Percentiles rank a stretch among this genome's conserved stretches.
phyloP scores from a whole-genome alignment of 2,113 vertebrate species.

The Antechinus stuartii region DNA sequence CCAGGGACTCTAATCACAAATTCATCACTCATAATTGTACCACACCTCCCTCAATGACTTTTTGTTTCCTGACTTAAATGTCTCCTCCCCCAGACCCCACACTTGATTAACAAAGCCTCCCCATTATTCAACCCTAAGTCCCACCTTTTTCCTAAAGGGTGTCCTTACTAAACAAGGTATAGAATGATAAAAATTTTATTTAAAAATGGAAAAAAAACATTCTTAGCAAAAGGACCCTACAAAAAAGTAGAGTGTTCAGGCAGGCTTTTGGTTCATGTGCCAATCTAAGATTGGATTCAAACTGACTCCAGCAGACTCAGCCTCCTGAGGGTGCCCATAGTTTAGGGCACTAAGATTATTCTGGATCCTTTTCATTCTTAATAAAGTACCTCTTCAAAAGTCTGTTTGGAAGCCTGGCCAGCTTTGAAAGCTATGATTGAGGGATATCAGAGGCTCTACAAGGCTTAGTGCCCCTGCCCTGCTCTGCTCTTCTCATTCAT shows the following conservation, averaged over 20 bases:
- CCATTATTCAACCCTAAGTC: rapidly evolving
- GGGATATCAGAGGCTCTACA: background rate
- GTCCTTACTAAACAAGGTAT: background rate
- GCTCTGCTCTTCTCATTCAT: background rate
- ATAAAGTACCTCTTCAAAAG: background rate
- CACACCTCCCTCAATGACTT: background rate
- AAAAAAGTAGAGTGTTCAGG: rapidly evolving
- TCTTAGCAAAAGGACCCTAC: background rate
- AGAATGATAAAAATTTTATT: background rate
- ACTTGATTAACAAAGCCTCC: background rate
- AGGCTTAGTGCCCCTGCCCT: background rate
- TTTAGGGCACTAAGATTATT: background rate
- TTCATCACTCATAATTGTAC: background rate
- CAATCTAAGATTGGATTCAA: background rate
- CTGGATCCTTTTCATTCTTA: background rate
- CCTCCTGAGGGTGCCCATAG: background rate
- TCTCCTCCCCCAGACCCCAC: background rate
- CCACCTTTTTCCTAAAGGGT: background rate
- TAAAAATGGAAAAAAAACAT: background rate
- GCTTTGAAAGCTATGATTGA: background rate
- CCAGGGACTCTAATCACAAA: background rate
- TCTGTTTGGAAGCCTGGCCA: background rate
- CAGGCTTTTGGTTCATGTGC: background rate
- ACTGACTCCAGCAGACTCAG: background rate
- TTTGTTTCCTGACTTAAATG: background rate